phyloP scores from a whole-genome alignment of 2,797 vertebrate genomes.

The Sebastes itinus region DNA sequence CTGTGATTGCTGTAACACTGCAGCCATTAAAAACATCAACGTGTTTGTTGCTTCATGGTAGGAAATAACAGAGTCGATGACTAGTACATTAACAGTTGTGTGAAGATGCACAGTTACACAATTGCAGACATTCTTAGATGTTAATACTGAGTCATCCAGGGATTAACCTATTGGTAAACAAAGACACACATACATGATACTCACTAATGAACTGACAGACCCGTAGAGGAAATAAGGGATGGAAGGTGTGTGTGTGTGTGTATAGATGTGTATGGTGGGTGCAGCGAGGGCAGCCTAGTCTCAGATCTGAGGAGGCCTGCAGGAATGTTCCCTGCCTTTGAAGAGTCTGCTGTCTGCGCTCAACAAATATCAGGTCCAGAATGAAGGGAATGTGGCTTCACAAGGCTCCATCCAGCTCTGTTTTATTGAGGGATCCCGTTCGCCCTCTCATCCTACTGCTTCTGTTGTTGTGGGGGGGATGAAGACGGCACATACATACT shows the following conservation, averaged over 20 bases:
- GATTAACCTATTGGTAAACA: not conserved
- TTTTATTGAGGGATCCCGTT: slow-evolving; percentile 81
- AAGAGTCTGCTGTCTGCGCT: slow-evolving; percentile 75
- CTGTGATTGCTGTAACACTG: not conserved
- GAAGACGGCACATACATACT: slow-evolving; percentile 73
- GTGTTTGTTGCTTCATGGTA: not conserved
- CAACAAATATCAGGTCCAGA: slow-evolving; percentile 77
- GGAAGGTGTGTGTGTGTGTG: not conserved
- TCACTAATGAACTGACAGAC: slow-evolving; percentile 8
- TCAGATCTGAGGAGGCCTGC: slow-evolving; percentile 77
- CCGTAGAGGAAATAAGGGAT: slow-evolving; percentile 13
- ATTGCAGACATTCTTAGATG: not conserved
- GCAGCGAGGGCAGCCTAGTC: slow-evolving; percentile 61
- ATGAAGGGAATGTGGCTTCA: slow-evolving; percentile 82
- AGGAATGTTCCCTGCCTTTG: slow-evolving; percentile 80
- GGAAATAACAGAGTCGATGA: not conserved
- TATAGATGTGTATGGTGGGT: slow-evolving; percentile 32
- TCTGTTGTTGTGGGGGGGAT: slow-evolving; percentile 69
- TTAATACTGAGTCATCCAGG: not conserved
- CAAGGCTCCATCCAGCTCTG: slow-evolving; percentile 72
- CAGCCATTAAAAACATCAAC: not conserved
- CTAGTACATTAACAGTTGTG: not conserved
- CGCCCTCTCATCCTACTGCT: slow-evolving; percentile 70
- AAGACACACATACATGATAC: not conserved
- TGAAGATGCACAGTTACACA: not conserved